Percentiles rank a stretch among this genome's conserved stretches.
Evolutionary conservation across 2,113 vertebrate genomes (phyloP).

Genomic region (Antigone vipio): DNA sequence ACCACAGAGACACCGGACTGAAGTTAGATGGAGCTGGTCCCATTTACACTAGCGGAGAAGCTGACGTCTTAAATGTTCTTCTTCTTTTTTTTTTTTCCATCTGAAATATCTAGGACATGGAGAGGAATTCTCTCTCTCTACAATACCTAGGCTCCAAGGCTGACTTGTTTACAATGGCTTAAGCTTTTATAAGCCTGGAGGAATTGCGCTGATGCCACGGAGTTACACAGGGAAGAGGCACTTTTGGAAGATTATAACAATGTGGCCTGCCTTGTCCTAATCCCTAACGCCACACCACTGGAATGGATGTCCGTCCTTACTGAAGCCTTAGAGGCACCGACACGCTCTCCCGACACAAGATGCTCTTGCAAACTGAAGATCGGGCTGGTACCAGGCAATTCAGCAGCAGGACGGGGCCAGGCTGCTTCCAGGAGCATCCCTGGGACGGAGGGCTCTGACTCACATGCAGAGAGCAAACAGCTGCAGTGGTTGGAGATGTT

Average conservation of each 20-base stretch:
- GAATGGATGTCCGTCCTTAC: neutral
- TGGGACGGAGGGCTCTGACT: neutral
- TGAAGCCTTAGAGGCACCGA: neutral
- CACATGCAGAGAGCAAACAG: neutral
- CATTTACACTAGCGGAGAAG: neutral
- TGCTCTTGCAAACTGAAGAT: neutral
- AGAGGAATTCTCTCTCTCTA: neutral
- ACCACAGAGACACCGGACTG: neutral
- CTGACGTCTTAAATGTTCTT: neutral
- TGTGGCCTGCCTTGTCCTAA: neutral
- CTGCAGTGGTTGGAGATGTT: neutral
- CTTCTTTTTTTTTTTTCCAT: accelerated
- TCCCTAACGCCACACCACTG: neutral
- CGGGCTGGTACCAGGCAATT: neutral
- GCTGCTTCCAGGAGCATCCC: neutral
- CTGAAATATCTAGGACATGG: neutral
- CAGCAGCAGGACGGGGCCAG: neutral
- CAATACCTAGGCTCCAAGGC: neutral
- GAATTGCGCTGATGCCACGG: neutral
- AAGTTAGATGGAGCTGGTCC: neutral
- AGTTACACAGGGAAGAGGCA: neutral
- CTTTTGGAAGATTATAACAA: neutral
- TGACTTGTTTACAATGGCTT: neutral
- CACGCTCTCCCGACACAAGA: neutral
- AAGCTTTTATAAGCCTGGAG: neutral